Evolutionary conservation across 2,113 vertebrate species (phyloP).

Genomic region (Chionodraco myersi): DNA sequence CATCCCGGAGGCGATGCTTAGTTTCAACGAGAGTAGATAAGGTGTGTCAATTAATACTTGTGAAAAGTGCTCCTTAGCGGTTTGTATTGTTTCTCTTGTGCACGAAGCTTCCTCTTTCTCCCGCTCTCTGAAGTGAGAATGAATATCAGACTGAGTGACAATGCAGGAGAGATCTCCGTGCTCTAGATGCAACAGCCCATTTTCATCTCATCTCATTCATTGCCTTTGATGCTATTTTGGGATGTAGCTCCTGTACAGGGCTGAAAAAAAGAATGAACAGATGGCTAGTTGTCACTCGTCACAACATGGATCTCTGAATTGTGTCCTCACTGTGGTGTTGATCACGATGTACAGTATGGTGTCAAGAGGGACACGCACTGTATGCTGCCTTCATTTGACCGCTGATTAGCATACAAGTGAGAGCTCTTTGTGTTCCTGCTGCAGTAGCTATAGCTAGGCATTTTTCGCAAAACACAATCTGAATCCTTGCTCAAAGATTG

Average conservation of each 20-base stretch:
- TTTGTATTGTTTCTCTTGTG: constrained; percentile 53
- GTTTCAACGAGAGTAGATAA: constrained; percentile 61
- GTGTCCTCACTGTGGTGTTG: constrained; percentile 39
- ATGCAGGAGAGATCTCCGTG: constrained; percentile 51
- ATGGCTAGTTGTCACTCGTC: constrained; percentile 74
- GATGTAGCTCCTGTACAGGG: constrained; percentile 54
- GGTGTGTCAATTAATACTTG: constrained; percentile 73
- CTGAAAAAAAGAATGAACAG: constrained; percentile 70
- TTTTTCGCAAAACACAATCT: not conserved
- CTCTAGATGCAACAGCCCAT: constrained; percentile 47
- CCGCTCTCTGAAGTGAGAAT: constrained; percentile 34
- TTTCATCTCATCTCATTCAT: constrained; percentile 63
- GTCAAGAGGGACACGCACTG: constrained; percentile 10
- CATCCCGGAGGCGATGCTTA: constrained; percentile 52
- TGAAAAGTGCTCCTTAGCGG: constrained; percentile 57
- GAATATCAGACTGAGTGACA: constrained; percentile 66
- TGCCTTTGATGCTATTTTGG: constrained; percentile 77
- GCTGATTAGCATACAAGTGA: constrained; percentile 18
- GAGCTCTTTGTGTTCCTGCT: not conserved
- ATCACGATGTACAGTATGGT: constrained; percentile 41
- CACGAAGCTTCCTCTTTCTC: constrained; percentile 34
- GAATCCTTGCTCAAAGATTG: not conserved
- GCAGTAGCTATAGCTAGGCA: not conserved
- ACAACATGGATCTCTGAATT: constrained; percentile 50
- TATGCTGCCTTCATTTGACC: constrained; percentile 10